Evolutionary conservation across 2,888 invertebrate genomes (phyloP).

Genomic region (Toxonevra muliebris): DNA sequence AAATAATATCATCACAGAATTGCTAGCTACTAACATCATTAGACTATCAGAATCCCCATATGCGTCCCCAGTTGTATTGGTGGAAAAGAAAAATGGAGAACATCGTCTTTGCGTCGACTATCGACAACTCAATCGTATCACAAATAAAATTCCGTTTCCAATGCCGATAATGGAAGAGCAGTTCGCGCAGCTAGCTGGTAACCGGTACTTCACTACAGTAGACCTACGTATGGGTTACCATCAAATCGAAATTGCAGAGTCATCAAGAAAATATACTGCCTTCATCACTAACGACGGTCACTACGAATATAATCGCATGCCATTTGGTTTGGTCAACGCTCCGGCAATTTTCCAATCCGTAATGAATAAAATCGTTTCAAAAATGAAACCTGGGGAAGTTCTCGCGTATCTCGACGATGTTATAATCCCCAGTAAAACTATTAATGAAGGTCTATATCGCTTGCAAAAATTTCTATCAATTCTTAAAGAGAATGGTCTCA

Average conservation of each 20-base stretch:
- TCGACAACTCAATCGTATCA: constrained; percentile 32
- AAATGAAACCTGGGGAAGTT: constrained; percentile 28
- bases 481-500: constrained; percentile 20
- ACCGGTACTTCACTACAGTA: constrained; percentile 31
- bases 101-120: constrained; percentile 39
- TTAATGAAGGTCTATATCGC: constrained; percentile 29
- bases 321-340: constrained; percentile 38
- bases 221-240: constrained; percentile 36
- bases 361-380: constrained; percentile 29
- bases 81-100: constrained; percentile 41
- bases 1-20: constrained; percentile 22
- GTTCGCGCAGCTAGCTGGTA: constrained; percentile 35
- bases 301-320: no score
- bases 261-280: constrained; percentile 26
- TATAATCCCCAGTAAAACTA: constrained; percentile 34
- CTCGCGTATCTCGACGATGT: constrained; percentile 39
- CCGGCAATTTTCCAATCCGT: constrained; percentile 33
- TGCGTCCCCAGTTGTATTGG: constrained; percentile 35
- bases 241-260: constrained; percentile 35
- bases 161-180: constrained; percentile 40
- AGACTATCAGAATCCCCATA: constrained; percentile 36
- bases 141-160: constrained; percentile 33
- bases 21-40: constrained; percentile 35
- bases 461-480: constrained; percentile 28
- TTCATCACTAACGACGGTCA: constrained; percentile 39